These are phyloP conservation scores for Drosophila kanapiae DNA, from an alignment of 1,140 invertebrate species.

Conservation along the genomic window DNA sequence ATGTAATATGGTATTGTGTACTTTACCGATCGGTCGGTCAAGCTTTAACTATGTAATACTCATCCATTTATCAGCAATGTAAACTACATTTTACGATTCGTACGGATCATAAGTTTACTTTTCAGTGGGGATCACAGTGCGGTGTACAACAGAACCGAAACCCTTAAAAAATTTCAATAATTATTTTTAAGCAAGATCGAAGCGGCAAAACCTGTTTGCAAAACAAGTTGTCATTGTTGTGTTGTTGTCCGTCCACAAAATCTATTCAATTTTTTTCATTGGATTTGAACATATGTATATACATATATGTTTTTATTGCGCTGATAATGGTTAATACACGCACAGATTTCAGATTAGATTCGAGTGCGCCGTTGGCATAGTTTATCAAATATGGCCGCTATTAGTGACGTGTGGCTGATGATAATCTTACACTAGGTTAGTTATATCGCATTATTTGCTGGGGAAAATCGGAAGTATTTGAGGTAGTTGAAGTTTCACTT, in stretches of 20 bases:
- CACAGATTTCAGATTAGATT: conserved; percentile 57
- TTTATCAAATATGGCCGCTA: conserved; percentile 58
- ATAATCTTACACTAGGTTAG: conserved; percentile 45
- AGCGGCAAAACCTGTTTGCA: conserved; percentile 34
- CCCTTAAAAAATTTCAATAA: conserved; percentile 27
- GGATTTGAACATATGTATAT: not conserved
- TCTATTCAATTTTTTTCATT: conserved; percentile 45
- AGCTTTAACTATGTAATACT: not conserved
- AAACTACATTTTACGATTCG: not conserved
- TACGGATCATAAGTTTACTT: not conserved
- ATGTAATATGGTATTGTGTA: not conserved
- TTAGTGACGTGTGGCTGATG: conserved; percentile 36
- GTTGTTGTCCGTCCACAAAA: conserved; percentile 33
- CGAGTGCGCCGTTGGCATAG: conserved; percentile 51
- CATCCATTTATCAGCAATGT: conserved; percentile 5
- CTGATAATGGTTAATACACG: conserved; percentile 37
- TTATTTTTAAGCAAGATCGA: conserved; percentile 26
- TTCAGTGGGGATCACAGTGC: not conserved
- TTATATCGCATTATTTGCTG: conserved; percentile 17
- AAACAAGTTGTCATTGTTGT: conserved; percentile 36
- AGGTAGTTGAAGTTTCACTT: not conserved
- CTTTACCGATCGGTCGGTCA: not conserved
- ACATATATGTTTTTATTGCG: conserved; percentile 7
- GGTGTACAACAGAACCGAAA: conserved; percentile 7
- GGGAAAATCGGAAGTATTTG: conserved; percentile 10